These are phyloP conservation scores for Turdus rufiventris DNA, from an alignment of 2,113 vertebrate species.

Conservation along the genomic window DNA sequence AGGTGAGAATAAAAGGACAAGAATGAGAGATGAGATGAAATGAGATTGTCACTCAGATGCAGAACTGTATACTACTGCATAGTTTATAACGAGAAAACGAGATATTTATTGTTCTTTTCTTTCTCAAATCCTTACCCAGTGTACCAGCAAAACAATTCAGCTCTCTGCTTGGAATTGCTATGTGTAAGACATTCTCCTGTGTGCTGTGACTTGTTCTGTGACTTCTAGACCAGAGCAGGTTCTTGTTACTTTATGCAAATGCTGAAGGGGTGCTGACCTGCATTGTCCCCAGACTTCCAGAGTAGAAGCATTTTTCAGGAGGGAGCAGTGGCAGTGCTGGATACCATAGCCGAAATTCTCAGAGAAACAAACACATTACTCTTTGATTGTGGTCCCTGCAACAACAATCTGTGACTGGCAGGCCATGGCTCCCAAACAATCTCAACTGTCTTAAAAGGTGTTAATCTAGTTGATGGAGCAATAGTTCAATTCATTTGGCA, in stretches of 20 bases:
- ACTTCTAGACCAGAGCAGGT: neutral
- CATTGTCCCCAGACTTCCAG: neutral
- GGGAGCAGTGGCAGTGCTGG: neutral
- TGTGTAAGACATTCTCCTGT: neutral
- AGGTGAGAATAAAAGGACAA: neutral
- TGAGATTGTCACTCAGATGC: accelerated
- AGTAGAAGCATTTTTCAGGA: neutral
- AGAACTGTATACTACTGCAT: neutral
- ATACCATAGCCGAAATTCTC: neutral
- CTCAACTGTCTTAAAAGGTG: neutral
- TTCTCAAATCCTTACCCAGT: neutral
- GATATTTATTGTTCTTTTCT: neutral
- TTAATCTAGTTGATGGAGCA: neutral
- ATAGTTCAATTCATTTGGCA: neutral
- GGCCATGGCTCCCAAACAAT: neutral
- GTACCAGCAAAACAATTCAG: neutral
- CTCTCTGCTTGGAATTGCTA: neutral
- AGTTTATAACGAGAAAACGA: neutral
- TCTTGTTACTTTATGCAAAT: neutral
- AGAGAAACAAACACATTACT: neutral
- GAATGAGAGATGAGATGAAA: neutral
- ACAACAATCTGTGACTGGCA: neutral
- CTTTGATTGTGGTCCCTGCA: neutral
- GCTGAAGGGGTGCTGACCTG: neutral
- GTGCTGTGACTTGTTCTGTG: neutral